A percentile compares a stretch with the other conserved stretches of the same genome.
Conservation (phyloP, 2,888 invertebrate species). For the Margaritifera margaritifera region DNA sequence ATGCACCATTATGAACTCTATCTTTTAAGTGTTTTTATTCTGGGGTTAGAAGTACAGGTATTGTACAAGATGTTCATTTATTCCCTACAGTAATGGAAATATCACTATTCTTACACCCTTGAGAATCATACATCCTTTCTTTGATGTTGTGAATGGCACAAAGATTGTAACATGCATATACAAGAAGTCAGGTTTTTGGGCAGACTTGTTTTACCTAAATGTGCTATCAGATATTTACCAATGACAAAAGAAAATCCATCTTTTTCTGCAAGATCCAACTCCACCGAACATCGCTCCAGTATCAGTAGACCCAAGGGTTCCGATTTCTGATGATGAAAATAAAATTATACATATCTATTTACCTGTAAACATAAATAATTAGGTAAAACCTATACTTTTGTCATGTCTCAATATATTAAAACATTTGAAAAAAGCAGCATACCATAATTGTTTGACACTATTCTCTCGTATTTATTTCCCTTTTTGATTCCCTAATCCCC, state of each 20-base stretch:
- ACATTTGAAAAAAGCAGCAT: not conserved
- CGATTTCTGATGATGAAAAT: slow-evolving; percentile 77
- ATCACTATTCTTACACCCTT: too few species aligned
- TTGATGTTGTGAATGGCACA: too few species aligned
- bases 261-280: slow-evolving; percentile 77
- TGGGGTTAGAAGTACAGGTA: too few species aligned
- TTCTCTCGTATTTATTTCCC: too few species aligned
- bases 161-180: too few species aligned
- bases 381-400: not conserved
- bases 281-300: slow-evolving; percentile 88
- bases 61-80: too few species aligned
- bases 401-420: not conserved
- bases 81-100: too few species aligned
- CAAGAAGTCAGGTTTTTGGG: not conserved
- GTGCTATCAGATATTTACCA: slow-evolving; percentile 35
- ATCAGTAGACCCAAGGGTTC: slow-evolving; percentile 91
- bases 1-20: too few species aligned
- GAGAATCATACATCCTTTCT: too few species aligned
- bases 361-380: slow-evolving; percentile 1
- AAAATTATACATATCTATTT: slow-evolving; percentile 9
- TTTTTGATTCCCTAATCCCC: too few species aligned
- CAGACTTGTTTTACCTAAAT: not conserved
- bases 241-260: slow-evolving; percentile 53
- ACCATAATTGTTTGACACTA: too few species aligned
- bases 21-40: too few species aligned